Evolutionary conservation across 2,797 vertebrate genomes (phyloP), one percentile per base, ranked within the genome.

Genomic region (Antrozous pallidus): DNA sequence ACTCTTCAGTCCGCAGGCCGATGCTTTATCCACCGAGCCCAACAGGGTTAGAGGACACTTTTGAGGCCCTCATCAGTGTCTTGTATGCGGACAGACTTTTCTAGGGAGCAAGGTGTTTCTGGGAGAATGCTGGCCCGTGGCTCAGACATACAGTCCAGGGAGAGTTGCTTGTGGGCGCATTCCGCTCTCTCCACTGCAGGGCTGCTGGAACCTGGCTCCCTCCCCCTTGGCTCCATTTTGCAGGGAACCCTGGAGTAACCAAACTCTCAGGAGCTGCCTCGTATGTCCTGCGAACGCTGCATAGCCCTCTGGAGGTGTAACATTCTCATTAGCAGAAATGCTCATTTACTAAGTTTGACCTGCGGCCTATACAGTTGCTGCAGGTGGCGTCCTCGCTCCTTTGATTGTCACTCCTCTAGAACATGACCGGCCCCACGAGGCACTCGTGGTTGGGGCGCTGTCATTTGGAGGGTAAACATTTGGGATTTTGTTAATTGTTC

Each of bases 261-360:
- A 8, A 14, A 8, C 70, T 26, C 75, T 11, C 7, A 1, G 20
- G 18, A 47, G 79, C 45, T 13, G 79, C 45, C 56, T 26, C 0
- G 0, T 28, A 14, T 0, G 40, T 67, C 65, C 86, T 3, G 2
- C 20, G 0, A 9, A 4, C 5, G 3, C 0, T 0, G 33, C 24
- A 0, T 7, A 4, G 95, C 78, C 92, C 9, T 78, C 65, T 56
- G 95, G 79, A 17, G 11, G 16, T 1, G 7, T 6, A 4, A 31
- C 0, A 0, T 13, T 4, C 40, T 0, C 58, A 2, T 33, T 13
- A 75, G 90, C 88, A 22, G 71, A 31, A 79, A 26, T 0, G 33
- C 79, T 40, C 2, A 13, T 2, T 18, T 2, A 8, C 45, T 1
- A 31, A 9, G 8, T 38, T 31, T 26, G 65, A 28, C 3, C n/a